These are phyloP conservation scores for Anguilla anguilla DNA, from an alignment of 2,797 vertebrate species.

Conservation along the genomic window DNA sequence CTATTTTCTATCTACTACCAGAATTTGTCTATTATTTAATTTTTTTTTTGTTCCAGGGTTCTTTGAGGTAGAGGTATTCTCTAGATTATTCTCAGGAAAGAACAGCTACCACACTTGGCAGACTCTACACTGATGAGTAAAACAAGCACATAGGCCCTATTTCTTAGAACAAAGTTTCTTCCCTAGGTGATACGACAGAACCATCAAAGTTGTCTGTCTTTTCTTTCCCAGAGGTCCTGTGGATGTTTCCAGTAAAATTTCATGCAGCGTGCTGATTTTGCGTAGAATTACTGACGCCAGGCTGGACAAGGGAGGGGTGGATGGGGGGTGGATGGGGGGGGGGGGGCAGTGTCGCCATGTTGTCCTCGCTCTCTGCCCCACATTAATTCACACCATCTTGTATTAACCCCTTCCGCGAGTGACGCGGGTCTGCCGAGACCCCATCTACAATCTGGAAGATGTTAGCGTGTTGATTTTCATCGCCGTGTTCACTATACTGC, in stretches of 20 bases:
- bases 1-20: background rate
- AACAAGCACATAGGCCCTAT: background rate
- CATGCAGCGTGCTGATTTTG: background rate
- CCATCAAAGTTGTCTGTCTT: background rate
- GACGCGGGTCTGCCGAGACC: conserved; percentile 31
- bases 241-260: background rate
- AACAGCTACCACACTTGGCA: conserved; percentile 14
- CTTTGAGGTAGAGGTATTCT: conserved; percentile 11
- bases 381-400: conserved; percentile 56
- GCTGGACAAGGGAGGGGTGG: background rate
- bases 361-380: conserved; percentile 40
- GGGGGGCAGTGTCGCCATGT: conserved; percentile 37
- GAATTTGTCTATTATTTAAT: background rate
- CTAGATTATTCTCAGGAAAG: background rate
- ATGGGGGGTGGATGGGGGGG: background rate
- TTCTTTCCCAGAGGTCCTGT: background rate
- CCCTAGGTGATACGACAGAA: conserved; percentile 13
- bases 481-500: conserved; percentile 27
- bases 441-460: conserved; percentile 52
- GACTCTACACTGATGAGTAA: background rate
- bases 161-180: background rate
- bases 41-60: background rate
- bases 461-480: conserved; percentile 46
- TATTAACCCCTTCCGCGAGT: conserved; percentile 48
- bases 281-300: conserved; percentile 9